A percentile compares a stretch with the other conserved stretches of the same genome.
These are phyloP conservation scores for Gerosis bhagava DNA, from an alignment of 2,888 invertebrate species.

Conservation along the genomic window DNA sequence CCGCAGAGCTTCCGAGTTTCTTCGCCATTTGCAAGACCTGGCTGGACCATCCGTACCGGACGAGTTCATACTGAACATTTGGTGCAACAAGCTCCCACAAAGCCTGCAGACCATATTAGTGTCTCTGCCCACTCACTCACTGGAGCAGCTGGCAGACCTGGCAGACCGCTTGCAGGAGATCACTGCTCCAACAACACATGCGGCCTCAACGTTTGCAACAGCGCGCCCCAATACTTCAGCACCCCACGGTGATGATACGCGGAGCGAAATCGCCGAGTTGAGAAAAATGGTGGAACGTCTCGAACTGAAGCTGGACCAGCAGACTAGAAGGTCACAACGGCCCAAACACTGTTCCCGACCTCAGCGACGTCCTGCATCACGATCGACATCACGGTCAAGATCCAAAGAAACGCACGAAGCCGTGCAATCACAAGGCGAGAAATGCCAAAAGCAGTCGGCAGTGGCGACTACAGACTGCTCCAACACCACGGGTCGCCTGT, in stretches of 20 bases:
- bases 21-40: not conserved
- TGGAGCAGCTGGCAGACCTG: not conserved
- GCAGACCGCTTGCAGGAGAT: not conserved
- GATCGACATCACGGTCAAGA: not conserved
- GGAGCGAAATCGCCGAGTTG: not conserved
- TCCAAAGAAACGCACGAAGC: not conserved
- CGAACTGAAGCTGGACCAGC: not conserved
- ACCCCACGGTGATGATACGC: too few relatives aligned
- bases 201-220: not conserved
- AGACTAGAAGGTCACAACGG: not conserved
- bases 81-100: not conserved
- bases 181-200: not conserved
- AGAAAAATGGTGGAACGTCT: not conserved
- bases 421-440: slow-evolving; percentile 10
- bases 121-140: not conserved
- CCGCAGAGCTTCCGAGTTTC: not conserved
- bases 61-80: not conserved
- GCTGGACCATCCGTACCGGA: not conserved
- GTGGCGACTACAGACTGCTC: slow-evolving; percentile 24
- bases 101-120: not conserved
- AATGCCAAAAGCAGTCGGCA: slow-evolving; percentile 16
- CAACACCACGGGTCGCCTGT: slow-evolving; percentile 16
- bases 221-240: not conserved
- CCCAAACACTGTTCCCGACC: not conserved
- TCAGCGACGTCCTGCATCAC: not conserved